Percentiles rank a stretch among this genome's conserved stretches.
phyloP scores from a whole-genome alignment of 2,113 vertebrate genomes.

The Mystacornis crossleyi region DNA sequence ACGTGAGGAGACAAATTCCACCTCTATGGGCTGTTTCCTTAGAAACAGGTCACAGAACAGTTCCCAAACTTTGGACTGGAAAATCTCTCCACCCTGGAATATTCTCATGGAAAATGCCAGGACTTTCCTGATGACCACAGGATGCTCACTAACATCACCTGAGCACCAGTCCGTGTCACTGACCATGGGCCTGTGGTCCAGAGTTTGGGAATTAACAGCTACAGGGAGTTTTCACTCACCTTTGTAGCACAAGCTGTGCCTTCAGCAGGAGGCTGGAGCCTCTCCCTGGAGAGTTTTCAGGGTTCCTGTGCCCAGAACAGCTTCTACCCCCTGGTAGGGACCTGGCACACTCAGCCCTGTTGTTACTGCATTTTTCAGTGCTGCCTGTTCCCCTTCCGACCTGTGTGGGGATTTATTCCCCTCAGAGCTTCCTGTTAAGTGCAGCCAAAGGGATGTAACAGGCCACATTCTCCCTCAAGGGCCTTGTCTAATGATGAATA shows the following conservation, averaged over 20 bases:
- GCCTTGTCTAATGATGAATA: neutral
- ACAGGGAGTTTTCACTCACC: neutral
- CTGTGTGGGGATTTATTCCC: neutral
- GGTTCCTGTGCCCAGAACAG: neutral
- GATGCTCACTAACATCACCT: neutral
- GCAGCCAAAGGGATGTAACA: neutral
- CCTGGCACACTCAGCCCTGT: neutral
- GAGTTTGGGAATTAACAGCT: neutral
- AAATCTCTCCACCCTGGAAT: neutral
- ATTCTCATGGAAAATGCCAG: neutral
- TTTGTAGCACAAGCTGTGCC: neutral
- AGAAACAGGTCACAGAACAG: neutral
- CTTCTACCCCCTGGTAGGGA: neutral
- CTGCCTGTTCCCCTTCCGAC: neutral
- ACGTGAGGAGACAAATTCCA: neutral
- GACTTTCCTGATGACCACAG: neutral
- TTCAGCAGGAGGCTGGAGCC: neutral
- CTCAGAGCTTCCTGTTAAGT: neutral
- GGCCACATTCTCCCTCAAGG: neutral
- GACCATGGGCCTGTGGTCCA: rapidly evolving
- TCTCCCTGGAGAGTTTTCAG: neutral
- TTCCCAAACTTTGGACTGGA: neutral
- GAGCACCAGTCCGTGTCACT: neutral
- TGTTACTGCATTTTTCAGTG: neutral
- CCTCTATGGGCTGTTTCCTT: neutral